A percentile compares a stretch with the other conserved stretches of the same genome.
Conservation (phyloP, 23 tunicate species). For the Clavelina lepadiformis region DNA sequence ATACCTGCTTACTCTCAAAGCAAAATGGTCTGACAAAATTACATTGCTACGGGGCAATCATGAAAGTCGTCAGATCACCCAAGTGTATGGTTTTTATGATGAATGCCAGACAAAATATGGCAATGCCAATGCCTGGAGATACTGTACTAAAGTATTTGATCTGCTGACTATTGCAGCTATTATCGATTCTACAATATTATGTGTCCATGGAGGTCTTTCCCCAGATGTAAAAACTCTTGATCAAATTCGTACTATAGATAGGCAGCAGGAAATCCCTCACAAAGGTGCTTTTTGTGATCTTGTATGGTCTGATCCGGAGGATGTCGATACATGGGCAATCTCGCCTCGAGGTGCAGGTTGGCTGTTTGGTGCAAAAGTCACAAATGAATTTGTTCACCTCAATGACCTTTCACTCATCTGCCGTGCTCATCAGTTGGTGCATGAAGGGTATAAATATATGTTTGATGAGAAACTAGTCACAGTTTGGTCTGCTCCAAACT, state of each 20-base stretch:
- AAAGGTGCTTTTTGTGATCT: constrained; percentile 96
- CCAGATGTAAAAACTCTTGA: constrained; percentile 91
- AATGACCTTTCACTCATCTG: constrained; percentile 81
- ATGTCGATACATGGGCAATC: constrained; percentile 91
- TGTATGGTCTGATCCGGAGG: constrained; percentile 99
- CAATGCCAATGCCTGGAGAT: constrained; percentile 95
- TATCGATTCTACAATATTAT: constrained; percentile 72
- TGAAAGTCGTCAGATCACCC: constrained; percentile 95
- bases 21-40: constrained; percentile 83
- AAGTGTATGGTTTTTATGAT: constrained; percentile 98
- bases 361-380: constrained; percentile 95
- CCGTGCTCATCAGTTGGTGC: constrained; percentile 95
- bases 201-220: constrained; percentile 98
- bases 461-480: constrained; percentile 86
- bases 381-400: constrained; percentile 72
- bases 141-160: constrained; percentile 98
- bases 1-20: constrained; percentile 75
- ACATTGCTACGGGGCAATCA: constrained; percentile 94
- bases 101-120: constrained; percentile 97
- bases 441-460: constrained; percentile 94
- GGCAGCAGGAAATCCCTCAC: constrained; percentile 97
- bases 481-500: constrained; percentile 98
- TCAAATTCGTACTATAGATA: constrained; percentile 92
- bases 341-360: constrained; percentile 91
- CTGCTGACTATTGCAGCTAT: constrained; percentile 87